These are phyloP conservation scores for Masnerella sp. DNA, from an alignment of 2,888 invertebrate species.

Conservation along the genomic window DNA sequence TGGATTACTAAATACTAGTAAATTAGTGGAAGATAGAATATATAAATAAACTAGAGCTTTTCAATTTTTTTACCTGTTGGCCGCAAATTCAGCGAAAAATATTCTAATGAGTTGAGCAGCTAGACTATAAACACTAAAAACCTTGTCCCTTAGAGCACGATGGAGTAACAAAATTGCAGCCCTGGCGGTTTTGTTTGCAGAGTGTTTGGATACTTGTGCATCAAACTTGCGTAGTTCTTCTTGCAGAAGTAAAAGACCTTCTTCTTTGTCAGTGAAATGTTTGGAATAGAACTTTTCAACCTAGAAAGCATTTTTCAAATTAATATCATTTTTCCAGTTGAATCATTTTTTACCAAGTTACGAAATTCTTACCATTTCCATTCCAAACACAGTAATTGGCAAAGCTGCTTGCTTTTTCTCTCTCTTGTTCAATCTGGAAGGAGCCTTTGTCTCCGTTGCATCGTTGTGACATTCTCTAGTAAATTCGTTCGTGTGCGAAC, in stretches of 20 bases:
- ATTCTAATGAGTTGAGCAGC: conserved; percentile 89
- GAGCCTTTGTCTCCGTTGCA: conserved; percentile 78
- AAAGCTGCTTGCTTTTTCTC: conserved; percentile 93
- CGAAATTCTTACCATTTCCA: conserved; percentile 84
- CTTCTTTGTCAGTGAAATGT: conserved; percentile 93
- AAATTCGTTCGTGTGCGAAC: conserved; percentile 91
- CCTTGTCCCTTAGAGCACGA: conserved; percentile 90
- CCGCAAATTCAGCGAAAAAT: conserved; percentile 90
- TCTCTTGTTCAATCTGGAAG: conserved; percentile 84
- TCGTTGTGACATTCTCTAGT: conserved; percentile 85
- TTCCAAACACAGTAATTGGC: conserved; percentile 94
- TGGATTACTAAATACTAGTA: too few species aligned
- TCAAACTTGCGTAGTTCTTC: conserved; percentile 79
- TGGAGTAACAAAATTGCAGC: conserved; percentile 89
- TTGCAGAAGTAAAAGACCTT: conserved; percentile 86
- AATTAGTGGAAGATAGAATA: too few species aligned
- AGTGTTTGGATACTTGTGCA: conserved; percentile 76
- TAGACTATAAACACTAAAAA: conserved; percentile 91
- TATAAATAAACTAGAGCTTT: too few species aligned
- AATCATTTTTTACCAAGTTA: conserved; percentile 8
- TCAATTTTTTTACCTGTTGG: conserved; percentile 85
- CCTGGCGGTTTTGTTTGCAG: conserved; percentile 88
- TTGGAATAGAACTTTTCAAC: conserved; percentile 95
- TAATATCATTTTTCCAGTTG: neutral
- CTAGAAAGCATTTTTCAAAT: conserved; percentile 75